These are phyloP conservation scores for Adineta ricciae DNA, from an alignment of 2,888 invertebrate species.

Conservation along the genomic window DNA sequence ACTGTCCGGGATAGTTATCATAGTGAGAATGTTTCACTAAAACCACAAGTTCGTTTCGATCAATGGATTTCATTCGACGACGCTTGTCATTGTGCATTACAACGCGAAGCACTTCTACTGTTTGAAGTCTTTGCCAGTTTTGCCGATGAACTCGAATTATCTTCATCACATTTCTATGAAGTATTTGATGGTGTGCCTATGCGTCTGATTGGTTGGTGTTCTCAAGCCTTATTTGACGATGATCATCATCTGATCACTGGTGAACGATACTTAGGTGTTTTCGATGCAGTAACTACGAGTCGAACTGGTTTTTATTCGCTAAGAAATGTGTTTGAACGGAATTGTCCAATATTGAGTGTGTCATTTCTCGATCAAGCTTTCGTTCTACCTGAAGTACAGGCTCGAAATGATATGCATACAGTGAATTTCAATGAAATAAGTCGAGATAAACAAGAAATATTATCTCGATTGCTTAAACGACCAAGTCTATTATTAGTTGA, in stretches of 20 bases:
- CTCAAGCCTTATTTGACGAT: constrained; percentile 4
- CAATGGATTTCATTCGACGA: constrained; percentile 13
- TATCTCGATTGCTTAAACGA: background rate
- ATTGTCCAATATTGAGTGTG: constrained; percentile 13
- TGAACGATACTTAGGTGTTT: background rate
- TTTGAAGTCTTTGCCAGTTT: background rate
- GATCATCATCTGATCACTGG: background rate
- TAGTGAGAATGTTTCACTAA: background rate
- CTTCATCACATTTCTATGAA: background rate
- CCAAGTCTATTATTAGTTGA: background rate
- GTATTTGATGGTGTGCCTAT: background rate
- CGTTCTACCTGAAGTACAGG: background rate
- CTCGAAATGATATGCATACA: background rate
- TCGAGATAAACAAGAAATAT: background rate
- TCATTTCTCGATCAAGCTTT: background rate
- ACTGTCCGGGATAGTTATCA: background rate
- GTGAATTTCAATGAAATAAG: background rate
- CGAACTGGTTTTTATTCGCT: background rate
- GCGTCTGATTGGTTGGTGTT: constrained; percentile 16
- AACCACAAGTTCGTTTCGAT: background rate
- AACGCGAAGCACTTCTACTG: background rate
- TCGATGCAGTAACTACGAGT: background rate
- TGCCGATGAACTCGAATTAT: background rate
- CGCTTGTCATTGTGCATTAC: constrained; percentile 5
- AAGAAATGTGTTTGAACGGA: background rate